Percentiles rank a stretch among this genome's conserved stretches.
Conservation (phyloP, 2,888 invertebrate genomes). For the Caenorhabditis sp. region DNA sequence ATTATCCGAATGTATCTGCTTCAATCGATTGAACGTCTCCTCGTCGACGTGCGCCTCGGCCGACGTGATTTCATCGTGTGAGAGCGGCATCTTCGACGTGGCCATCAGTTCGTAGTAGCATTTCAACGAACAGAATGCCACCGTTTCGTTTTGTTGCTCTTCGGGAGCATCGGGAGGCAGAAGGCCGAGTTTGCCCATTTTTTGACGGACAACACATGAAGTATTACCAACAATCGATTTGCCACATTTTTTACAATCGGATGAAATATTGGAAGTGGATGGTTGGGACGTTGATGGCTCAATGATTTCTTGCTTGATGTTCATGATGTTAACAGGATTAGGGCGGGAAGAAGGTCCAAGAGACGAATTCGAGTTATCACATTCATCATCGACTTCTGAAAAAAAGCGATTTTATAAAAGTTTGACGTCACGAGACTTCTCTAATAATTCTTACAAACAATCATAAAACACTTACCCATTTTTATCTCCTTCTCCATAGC, state of each 20-base stretch:
- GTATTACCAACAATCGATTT: not conserved
- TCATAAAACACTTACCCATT: conserved; percentile 3
- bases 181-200: conserved; percentile 17
- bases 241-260: conserved; percentile 23
- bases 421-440: too few relatives aligned
- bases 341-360: not conserved
- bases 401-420: not conserved
- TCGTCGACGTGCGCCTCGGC: conserved; percentile 62
- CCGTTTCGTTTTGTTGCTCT: conserved; percentile 71
- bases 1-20: conserved; percentile 61
- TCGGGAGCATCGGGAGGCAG: conserved; percentile 6
- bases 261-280: not conserved
- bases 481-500: conserved; percentile 28
- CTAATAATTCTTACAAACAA: too few relatives aligned
- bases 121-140: conserved; percentile 83
- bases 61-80: conserved; percentile 52
- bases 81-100: conserved; percentile 74
- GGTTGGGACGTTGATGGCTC: conserved; percentile 8
- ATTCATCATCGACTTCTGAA: conserved; percentile 11
- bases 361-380: not conserved
- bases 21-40: conserved; percentile 54
- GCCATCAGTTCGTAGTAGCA: conserved; percentile 88
- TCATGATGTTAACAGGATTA: not conserved
- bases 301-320: conserved; percentile 14
- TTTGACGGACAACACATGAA: conserved; percentile 14